Evolutionary conservation across 1,140 invertebrate genomes (phyloP), one percentile per base, ranked within the genome.

Genomic region (Phthorimaea operculella): DNA sequence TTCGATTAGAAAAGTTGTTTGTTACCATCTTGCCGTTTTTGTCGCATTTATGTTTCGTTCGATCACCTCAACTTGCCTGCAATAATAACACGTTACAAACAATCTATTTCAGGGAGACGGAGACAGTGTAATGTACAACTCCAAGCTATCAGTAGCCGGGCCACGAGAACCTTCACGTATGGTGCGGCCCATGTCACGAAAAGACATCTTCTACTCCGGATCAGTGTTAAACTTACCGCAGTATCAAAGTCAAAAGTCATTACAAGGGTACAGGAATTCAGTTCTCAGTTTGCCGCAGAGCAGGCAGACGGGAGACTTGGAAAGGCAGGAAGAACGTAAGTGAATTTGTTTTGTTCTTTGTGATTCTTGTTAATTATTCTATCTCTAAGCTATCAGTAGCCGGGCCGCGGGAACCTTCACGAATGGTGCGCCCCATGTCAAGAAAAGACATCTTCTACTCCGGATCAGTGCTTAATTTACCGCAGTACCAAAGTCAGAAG

Each of bases 401-500:
- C 0, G 74, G 86, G 1, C 77, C 86, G 7, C 60, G 60, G 12
- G 91, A 91, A 67, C 88, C 88, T 12, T 83, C 88, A 5, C 82
- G 90, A 58, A 93, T 97, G 85, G 92, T 97, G 14, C 90, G 97
- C 14, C 98, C 98, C 1, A 84, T 99, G 78, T 98, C 96, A 6
- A 88, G 96, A 45, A 98, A 98, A 83, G 98, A 99, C 83, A 98
- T 99, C 63, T 99, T 99, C 87, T 99, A 99, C 86, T 96, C 96
- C 11, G 97, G 98, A 18, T 97, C 95, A 21, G 92, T 98, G 7
- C 87, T 93, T 33, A 94, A 98, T 85, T 87, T 98, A 51, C 95
- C 94, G 0, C 94, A 98, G 83, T 98, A 93, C 83, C 94, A 96
- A 73, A 95, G 93, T 54, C 96, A 97, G 78, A 96, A 95, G 65